Evolutionary conservation across 2,797 vertebrate genomes (phyloP).

Genomic region (Hypotaenidia okinawae): DNA sequence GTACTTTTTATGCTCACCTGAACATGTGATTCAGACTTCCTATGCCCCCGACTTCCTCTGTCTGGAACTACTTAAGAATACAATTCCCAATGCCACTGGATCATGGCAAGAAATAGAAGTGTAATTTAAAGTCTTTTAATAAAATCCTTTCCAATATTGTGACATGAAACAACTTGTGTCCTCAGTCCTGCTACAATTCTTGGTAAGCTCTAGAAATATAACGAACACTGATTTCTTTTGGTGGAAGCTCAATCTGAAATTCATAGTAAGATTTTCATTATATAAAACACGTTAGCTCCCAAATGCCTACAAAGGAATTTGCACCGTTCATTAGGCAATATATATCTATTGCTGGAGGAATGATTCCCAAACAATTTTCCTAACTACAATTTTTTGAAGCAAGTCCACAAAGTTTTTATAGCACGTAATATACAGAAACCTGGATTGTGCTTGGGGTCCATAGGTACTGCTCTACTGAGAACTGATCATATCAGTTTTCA

Average conservation of each 20-base stretch:
- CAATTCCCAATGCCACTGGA: background rate
- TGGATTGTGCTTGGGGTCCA: background rate
- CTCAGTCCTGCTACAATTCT: background rate
- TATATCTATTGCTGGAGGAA: background rate
- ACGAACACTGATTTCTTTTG: background rate
- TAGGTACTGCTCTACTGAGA: background rate
- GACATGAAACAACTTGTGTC: background rate
- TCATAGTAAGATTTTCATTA: conserved; percentile 5
- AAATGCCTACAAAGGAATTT: background rate
- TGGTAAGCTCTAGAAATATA: background rate
- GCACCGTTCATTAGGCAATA: background rate
- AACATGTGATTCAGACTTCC: background rate
- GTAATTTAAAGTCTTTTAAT: conserved; percentile 3
- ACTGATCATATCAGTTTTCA: background rate
- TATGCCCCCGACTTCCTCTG: background rate
- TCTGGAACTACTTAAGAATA: background rate
- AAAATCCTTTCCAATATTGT: background rate
- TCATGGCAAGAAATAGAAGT: background rate
- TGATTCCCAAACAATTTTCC: background rate
- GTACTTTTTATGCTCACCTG: background rate
- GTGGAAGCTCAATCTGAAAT: background rate
- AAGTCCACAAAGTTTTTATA: background rate
- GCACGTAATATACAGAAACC: background rate
- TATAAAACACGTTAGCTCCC: background rate
- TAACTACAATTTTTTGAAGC: background rate